Evolutionary conservation across 1,140 invertebrate genomes (phyloP).

Genomic region (Fopius arisanus): DNA sequence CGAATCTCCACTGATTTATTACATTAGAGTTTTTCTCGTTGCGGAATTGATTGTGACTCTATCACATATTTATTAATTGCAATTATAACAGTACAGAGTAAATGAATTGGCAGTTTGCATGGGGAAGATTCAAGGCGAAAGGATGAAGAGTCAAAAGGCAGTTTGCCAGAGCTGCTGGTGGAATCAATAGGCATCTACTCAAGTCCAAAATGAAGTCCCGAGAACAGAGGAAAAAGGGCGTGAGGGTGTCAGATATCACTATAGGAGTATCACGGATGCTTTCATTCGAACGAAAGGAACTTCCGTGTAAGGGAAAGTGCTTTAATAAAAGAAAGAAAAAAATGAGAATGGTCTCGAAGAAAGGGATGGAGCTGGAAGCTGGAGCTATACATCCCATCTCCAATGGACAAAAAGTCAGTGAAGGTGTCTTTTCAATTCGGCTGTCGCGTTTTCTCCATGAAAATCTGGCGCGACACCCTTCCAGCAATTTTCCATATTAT

Average conservation of each 20-base stretch:
- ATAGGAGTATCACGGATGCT: slow-evolving; percentile 11
- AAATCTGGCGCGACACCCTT: slow-evolving; percentile 29
- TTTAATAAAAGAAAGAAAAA: background rate
- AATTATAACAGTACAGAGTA: too few species aligned
- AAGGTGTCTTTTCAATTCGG: slow-evolving; percentile 30
- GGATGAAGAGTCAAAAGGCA: background rate
- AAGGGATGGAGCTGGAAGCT: background rate
- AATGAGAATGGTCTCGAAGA: background rate
- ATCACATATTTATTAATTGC: too few species aligned
- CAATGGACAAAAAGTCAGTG: slow-evolving; percentile 1
- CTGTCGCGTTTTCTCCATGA: slow-evolving; percentile 19
- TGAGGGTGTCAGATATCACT: background rate
- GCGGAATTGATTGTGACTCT: too few species aligned
- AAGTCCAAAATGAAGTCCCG: background rate
- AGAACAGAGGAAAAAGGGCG: background rate
- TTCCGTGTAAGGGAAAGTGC: background rate
- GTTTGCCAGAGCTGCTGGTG: background rate
- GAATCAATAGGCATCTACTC: slow-evolving; percentile 5
- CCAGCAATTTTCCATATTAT: slow-evolving; percentile 32
- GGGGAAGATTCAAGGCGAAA: too few species aligned
- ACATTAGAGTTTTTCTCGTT: too few species aligned
- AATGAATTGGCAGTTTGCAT: too few species aligned
- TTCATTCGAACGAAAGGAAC: background rate
- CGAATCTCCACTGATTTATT: too few species aligned
- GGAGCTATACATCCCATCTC: background rate